These are phyloP conservation scores for Phenganax subtilis DNA, from an alignment of 92 coral and sea anemone genomes.

Conservation along the genomic window DNA sequence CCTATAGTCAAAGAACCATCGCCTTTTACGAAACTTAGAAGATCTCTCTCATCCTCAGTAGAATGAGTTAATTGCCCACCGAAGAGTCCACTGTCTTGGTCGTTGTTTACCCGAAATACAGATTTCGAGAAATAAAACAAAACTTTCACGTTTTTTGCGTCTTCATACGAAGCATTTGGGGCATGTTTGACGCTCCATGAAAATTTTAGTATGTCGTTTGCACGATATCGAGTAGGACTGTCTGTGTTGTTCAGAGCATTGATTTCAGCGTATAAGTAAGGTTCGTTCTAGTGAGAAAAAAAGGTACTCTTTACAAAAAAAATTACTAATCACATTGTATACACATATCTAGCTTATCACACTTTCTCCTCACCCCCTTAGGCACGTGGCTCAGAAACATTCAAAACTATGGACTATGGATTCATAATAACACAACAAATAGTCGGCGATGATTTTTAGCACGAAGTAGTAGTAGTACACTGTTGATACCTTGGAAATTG, in stretches of 20 bases:
- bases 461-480: too few species aligned
- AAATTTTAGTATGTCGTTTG: slow-evolving; percentile 58
- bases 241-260: slow-evolving; percentile 59
- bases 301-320: not conserved
- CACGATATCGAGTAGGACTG: slow-evolving; percentile 56
- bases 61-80: not conserved
- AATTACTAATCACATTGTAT: not conserved
- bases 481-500: slow-evolving; percentile 59
- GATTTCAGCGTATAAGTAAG: slow-evolving; percentile 58
- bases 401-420: not conserved
- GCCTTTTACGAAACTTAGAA: slow-evolving; percentile 20
- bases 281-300: slow-evolving; percentile 45
- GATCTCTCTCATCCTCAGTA: not conserved
- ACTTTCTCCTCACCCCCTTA: not conserved
- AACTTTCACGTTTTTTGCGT: slow-evolving; percentile 54
- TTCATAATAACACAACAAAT: too few species aligned
- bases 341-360: not conserved
- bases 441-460: too few species aligned
- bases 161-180: slow-evolving; percentile 69
- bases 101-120: not conserved
- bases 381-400: not conserved
- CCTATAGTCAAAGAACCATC: slow-evolving; percentile 40
- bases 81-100: not conserved
- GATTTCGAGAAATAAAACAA: slow-evolving; percentile 30
- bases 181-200: slow-evolving; percentile 62